Percentiles rank a stretch among this genome's conserved stretches.
These are phyloP conservation scores for Tautogolabrus adspersus DNA, from an alignment of 2,113 vertebrate genomes.

Conservation along the genomic window DNA sequence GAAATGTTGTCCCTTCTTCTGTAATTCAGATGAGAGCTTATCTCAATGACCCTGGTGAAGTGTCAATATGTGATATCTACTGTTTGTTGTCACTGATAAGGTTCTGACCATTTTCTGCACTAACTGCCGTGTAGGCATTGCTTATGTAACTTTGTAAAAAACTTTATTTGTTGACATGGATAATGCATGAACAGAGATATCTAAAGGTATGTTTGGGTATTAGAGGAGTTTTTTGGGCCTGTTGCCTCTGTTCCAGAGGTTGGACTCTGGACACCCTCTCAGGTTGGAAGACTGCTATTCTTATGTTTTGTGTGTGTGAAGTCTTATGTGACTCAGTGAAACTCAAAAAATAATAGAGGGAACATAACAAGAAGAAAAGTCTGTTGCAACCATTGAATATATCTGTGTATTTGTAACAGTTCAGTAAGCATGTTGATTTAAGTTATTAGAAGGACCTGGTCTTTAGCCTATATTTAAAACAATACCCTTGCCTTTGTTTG, in stretches of 20 bases:
- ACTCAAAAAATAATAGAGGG: too few species aligned
- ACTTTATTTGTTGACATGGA: neutral
- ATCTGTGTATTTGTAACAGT: too few species aligned
- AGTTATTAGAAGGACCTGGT: too few species aligned
- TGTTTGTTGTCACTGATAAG: conserved; percentile 63
- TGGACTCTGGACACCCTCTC: neutral
- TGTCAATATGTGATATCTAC: conserved; percentile 29
- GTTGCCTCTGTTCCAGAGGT: neutral
- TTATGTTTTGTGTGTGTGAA: neutral
- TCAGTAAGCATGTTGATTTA: too few species aligned
- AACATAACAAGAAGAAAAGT: too few species aligned
- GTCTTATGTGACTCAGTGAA: neutral
- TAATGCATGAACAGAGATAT: neutral
- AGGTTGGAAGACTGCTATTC: neutral
- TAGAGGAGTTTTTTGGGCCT: neutral
- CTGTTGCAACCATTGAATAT: too few species aligned
- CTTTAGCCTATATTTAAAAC: too few species aligned
- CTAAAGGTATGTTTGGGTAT: neutral
- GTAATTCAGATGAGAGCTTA: conserved; percentile 25
- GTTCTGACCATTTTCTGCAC: neutral
- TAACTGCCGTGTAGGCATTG: neutral
- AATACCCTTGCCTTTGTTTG: too few species aligned
- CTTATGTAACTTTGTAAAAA: conserved; percentile 11
- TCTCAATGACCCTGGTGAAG: conserved; percentile 46
- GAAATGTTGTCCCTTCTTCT: neutral